Base-by-base conservation (phyloP, 2,113 vertebrate species). In the Stegostoma tigrinum region DNA sequence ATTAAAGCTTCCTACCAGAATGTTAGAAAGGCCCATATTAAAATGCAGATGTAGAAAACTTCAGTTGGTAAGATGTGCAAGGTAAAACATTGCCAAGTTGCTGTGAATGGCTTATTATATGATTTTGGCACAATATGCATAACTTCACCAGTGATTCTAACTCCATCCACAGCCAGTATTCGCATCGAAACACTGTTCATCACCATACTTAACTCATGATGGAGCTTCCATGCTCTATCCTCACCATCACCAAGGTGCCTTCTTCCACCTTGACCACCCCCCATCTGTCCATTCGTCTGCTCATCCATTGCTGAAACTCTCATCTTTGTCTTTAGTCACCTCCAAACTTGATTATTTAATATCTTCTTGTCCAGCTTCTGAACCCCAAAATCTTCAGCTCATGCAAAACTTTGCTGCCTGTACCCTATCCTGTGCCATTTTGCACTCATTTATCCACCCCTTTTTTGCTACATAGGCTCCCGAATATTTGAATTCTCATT, bases 81-180 rank as follows among this genome's bases (percentile, higher is more conserved):
- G 67, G 87, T 30, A 66, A 66, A 61, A 30, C 27, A 6, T 93
- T 93, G 61, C 61, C 34, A 64, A 93, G 61, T 66, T 93, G 6
- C 89, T 93, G 64, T 93, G 66, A 93, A 93, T 66, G 89, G 61
- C 61, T 93, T 19, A 93, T 93, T 66, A 93, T 93, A n/a, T 93
- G 89, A 93, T 66, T 93, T 24, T 93, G 61, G 89, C 61, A 93
- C 61, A n/a, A 64, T 10, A 17, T 38, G 30, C 19, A 0, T 38
- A 93, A 66, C n/a, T n/a, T 93, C 34, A 4, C 61, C 61, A 38
- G 7, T 24, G 89, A 66, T n/a, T 66, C 34, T 61, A 38, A n/a
- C 27, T 30, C 87, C 1, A 12, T 27, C 27, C 52, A 27, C 87
- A 61, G 61, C 38, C 61, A 66, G 0, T 2, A 5, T 66, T n/a